phyloP scores from a whole-genome alignment of 2,113 vertebrate genomes.

The Eurystomus gularis region DNA sequence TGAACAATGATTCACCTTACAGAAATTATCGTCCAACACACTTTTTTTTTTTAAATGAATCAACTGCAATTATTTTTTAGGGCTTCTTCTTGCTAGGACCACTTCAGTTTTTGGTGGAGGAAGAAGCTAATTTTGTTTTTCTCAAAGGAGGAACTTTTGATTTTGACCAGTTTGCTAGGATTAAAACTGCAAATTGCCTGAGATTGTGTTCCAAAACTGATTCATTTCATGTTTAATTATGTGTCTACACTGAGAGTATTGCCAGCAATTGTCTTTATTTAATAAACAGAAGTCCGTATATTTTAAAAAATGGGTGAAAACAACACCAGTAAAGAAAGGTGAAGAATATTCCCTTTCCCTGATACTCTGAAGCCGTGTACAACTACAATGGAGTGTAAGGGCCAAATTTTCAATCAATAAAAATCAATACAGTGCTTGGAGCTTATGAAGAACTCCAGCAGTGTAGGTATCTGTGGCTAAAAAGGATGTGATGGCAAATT shows the following conservation, averaged over 20 bases:
- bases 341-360: not conserved
- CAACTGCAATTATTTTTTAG: not conserved
- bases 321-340: not conserved
- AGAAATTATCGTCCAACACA: not conserved
- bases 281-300: not conserved
- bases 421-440: not conserved
- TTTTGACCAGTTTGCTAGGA: not conserved
- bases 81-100: not conserved
- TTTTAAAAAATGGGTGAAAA: constrained; percentile 26
- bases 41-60: not conserved
- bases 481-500: not conserved
- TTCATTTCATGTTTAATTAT: constrained; percentile 27
- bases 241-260: not conserved
- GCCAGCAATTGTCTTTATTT: not conserved
- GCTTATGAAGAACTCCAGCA: not conserved
- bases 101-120: not conserved
- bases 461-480: not conserved
- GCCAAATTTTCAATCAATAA: not conserved
- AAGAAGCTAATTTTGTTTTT: not conserved
- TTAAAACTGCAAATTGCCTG: not conserved
- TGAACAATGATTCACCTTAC: not conserved
- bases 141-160: not conserved
- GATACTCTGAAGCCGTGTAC: not conserved
- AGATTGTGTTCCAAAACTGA: not conserved
- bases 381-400: not conserved